Evolutionary conservation across 2,797 vertebrate genomes (phyloP), one percentile per base, ranked within the genome.

Genomic region (Pangasius larnaudii): DNA sequence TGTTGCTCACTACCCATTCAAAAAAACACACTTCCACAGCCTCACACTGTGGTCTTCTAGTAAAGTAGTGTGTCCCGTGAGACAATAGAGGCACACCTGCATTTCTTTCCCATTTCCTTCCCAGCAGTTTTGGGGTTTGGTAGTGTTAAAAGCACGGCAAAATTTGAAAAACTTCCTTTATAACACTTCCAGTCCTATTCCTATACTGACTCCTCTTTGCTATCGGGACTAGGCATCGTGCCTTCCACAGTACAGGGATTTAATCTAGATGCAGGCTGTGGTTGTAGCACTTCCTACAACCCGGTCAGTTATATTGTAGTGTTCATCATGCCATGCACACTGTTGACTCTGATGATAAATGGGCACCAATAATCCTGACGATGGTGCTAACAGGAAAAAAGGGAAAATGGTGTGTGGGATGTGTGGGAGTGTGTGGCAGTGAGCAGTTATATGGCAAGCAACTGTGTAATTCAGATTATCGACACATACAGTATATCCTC

Each of bases 51-150:
- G 78, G 78, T 80, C 53, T 58, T 59, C 33, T 36, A 36, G 53
- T 24, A 80, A 80, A 80, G 77, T 58, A 80, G n/a, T 24, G 9
- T 80, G 78, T 59, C 78, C 53, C 78, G 24, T 59, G 78, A 59
- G 53, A 59, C 19, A 39, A 24, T 24, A 36, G 53, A 22, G 30
- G 53, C 30, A 79, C 77, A 79, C 51, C 51, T 79, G 77, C 77
- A 79, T 1, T 58, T 18, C 30, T 79, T n/a, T 51, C 51, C 46
- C 30, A 6, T 53, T 51, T 33, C 14, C 33, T 59, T 36, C 46
- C n/a, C 24, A 2, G 53, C 78, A 58, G 53, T 42, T 42, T 24
- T 59, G 30, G 39, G 8, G 18, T 33, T 36, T 18, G 19, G 10
- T 58, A 27, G 19, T 80, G 30, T 39, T 80, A 58, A 59, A 79